These are phyloP conservation scores for Gobio occitaniae DNA, from an alignment of 2,797 vertebrate genomes.

Conservation along the genomic window DNA sequence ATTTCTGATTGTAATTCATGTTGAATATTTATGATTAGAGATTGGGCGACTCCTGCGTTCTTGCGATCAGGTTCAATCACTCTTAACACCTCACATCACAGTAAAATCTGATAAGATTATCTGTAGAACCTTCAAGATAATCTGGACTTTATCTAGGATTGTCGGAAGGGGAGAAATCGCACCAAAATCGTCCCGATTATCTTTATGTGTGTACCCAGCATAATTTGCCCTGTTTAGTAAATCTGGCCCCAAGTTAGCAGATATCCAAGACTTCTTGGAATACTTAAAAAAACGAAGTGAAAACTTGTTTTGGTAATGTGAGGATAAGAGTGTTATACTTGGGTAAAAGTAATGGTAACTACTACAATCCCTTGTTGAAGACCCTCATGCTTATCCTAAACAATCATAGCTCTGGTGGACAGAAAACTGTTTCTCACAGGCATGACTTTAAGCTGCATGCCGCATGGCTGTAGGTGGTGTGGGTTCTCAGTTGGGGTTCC, in stretches of 20 bases:
- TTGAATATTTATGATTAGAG: no score
- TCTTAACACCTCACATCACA: no score
- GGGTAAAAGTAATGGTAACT: background rate
- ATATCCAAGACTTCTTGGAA: background rate
- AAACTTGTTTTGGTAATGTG: background rate
- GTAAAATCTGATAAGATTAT: no score
- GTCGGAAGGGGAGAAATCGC: no score
- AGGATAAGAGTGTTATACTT: background rate
- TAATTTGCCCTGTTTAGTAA: no score
- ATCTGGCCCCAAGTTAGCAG: background rate
- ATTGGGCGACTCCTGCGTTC: no score
- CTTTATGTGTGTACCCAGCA: no score
- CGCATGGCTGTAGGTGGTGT: conserved; percentile 54
- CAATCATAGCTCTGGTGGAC: background rate
- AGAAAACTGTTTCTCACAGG: conserved; percentile 10
- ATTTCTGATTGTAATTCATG: no score
- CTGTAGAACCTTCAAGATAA: no score
- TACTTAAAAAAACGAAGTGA: background rate
- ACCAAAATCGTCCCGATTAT: no score
- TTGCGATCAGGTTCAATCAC: no score
- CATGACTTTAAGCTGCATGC: conserved; percentile 33
- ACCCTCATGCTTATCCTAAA: background rate
- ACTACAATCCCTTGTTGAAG: background rate
- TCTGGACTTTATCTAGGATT: no score
- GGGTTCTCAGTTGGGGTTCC: conserved; percentile 48